Percentiles rank a stretch among this genome's conserved stretches.
Evolutionary conservation across 2,888 invertebrate genomes (phyloP).

Genomic region (Diploptera punctata): DNA sequence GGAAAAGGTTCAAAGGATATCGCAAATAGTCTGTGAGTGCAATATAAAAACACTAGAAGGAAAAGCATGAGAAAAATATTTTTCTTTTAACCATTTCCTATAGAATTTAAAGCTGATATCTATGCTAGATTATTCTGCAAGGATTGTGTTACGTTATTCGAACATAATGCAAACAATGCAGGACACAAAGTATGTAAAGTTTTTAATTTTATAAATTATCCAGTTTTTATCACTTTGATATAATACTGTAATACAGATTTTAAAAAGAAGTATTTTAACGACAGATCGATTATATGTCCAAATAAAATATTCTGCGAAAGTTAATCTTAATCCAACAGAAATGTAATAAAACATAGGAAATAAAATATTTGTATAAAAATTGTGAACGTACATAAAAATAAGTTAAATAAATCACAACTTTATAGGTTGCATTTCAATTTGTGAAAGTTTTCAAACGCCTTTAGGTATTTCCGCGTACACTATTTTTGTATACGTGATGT

Average conservation of each 20-base stretch:
- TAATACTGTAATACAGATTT: not conserved
- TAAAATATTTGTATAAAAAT: no score
- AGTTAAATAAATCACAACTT: no score
- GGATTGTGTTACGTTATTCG: no score
- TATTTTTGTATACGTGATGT: no score
- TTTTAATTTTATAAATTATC: not conserved
- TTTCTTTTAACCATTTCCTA: not conserved
- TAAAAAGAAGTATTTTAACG: not conserved
- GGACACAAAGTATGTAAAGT: not conserved
- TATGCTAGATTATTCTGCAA: not conserved
- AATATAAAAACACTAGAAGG: not conserved
- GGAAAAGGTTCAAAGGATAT: not conserved
- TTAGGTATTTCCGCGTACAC: no score
- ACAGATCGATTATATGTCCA: not conserved
- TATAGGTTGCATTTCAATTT: no score
- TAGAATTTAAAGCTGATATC: not conserved
- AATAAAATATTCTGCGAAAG: not conserved
- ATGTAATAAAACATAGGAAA: not conserved
- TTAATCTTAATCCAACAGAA: not conserved
- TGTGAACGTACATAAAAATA: no score
- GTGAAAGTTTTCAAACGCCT: no score
- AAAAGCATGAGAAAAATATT: not conserved
- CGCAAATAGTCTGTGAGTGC: not conserved
- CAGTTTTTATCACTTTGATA: not conserved
- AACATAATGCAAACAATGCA: not conserved